Evolutionary conservation across 2,797 vertebrate genomes (phyloP), one percentile per base, ranked within the genome.

Genomic region (Galaxias olidus): DNA sequence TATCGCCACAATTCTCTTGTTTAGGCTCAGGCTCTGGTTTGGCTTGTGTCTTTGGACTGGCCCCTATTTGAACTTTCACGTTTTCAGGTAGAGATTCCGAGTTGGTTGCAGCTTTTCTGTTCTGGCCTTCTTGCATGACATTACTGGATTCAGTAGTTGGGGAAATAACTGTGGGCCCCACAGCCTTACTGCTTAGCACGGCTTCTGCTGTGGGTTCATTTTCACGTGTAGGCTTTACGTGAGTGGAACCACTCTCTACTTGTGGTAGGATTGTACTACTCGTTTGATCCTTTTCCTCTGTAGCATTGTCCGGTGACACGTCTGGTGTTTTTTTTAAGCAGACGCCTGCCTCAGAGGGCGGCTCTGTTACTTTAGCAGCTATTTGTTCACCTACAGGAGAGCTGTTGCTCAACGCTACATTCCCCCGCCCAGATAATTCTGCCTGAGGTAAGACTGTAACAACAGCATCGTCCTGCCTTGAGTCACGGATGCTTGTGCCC

Each of bases 311-410:
- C 19, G 13, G n/a, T 63, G 45, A 48, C 4, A 46, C 15, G 7
- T 13, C 53, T 50, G 51, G 18, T 14, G 57, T 51, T 45, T 17
- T 58, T 17, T 66, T 72, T n/a, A 49, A 63, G 59, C 71, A 50
- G 67, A n/a, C 11, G 8, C 42, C 50, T 53, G n/a, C n/a, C n/a
- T n/a, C 52, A 9, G 59, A 64, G 61, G 53, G 63, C 45, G 41
- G 60, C 40, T 73, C 41, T 46, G 50, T 42, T 10, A 48, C n/a
- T 56, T 78, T 61, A 10, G 44, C 15, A 8, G 13, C 20, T 40
- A n/a, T 4, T 42, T 66, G 17, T 55, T 51, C 62, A 18, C 72
- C 63, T 9, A 63, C 59, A 69, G 61, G 44, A 9, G 61, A 67
- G 43, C 43, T 30, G 15, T n/a, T 51, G n/a, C 41, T 47, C 10